These are phyloP conservation scores for Pangasianodon hypophthalmus DNA, from an alignment of 2,113 vertebrate species.

Conservation along the genomic window DNA sequence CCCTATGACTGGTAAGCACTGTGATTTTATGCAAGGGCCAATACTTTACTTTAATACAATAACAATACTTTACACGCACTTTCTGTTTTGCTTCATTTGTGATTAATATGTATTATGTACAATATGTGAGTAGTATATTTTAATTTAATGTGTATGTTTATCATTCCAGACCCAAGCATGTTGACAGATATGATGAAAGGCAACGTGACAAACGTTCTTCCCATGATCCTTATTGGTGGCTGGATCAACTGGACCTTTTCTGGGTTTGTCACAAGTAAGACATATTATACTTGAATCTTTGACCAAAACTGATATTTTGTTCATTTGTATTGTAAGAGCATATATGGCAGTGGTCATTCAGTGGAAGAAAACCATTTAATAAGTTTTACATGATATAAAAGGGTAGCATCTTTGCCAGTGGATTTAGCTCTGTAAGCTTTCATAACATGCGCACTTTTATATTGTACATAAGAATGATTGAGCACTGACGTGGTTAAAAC, in stretches of 20 bases:
- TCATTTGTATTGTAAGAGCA: background rate
- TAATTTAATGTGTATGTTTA: conserved; percentile 9
- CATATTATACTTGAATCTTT: background rate
- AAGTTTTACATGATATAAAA: background rate
- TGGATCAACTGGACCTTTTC: conserved; percentile 99
- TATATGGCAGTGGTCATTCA: background rate
- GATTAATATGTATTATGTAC: background rate
- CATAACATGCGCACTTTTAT: background rate
- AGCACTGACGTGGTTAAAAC: background rate
- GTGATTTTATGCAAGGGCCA: background rate
- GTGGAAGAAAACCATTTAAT: background rate
- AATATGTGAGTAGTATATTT: background rate
- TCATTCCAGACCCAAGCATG: conserved; percentile 92
- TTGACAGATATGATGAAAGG: conserved; percentile 99
- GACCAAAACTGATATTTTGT: background rate
- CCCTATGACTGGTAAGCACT: conserved; percentile 90
- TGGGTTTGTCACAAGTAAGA: conserved; percentile 97
- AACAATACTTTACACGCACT: too few relatives aligned
- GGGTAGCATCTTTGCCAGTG: background rate
- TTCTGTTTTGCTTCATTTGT: background rate
- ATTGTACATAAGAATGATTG: background rate
- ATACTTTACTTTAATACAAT: too few relatives aligned
- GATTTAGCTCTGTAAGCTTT: background rate
- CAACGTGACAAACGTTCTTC: conserved; percentile 97
- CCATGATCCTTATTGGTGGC: conserved; percentile 98